phyloP scores from a whole-genome alignment of 2,888 invertebrate genomes.

The Bimastos eiseni region DNA sequence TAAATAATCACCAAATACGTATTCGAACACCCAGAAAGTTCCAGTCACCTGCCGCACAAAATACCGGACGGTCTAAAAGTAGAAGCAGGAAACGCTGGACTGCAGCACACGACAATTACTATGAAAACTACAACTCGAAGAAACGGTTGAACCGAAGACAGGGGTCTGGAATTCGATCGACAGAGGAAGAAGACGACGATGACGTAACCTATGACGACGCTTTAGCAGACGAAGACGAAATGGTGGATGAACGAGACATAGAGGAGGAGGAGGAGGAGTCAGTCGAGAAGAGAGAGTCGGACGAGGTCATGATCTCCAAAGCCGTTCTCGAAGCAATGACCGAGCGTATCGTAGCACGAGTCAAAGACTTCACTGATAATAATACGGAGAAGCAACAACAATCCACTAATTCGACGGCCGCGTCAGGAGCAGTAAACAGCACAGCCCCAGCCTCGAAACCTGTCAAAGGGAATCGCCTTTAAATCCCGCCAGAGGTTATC shows the following conservation, averaged over 20 bases:
- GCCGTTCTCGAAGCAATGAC: not conserved
- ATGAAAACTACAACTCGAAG: not conserved
- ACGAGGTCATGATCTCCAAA: not conserved
- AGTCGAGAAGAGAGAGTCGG: not conserved
- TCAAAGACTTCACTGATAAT: not conserved
- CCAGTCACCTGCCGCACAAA: not conserved
- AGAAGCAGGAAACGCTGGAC: not conserved
- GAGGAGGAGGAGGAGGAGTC: not conserved
- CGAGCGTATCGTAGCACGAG: not conserved
- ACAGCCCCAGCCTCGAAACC: no score
- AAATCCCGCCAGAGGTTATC: not conserved
- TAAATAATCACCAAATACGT: not conserved
- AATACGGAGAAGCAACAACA: not conserved
- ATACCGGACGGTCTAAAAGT: not conserved
- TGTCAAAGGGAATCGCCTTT: no score
- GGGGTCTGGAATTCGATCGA: no score
- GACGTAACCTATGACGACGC: not conserved
- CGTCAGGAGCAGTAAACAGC: no score
- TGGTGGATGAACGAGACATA: not conserved
- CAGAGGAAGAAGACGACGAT: not conserved
- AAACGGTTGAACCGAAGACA: not conserved
- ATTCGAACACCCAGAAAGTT: not conserved
- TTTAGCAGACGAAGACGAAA: not conserved
- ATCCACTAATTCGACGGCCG: not conserved
- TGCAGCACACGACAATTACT: not conserved